Evolutionary conservation across 2,113 vertebrate genomes (phyloP), one percentile per base, ranked within the genome.

Genomic region (Ailurus styani): DNA sequence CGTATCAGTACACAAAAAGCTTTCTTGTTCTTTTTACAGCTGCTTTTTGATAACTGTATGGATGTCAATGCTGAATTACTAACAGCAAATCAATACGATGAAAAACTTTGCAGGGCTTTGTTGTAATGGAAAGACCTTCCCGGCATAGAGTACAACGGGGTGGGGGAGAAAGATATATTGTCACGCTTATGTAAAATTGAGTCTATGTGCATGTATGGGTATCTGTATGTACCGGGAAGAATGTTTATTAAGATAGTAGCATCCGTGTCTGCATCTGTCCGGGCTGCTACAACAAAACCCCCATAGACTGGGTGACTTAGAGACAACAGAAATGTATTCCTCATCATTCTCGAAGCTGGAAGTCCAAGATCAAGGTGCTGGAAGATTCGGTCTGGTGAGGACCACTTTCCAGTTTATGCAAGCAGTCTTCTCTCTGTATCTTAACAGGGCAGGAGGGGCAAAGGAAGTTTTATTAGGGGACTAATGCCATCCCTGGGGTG

Each of bases 31-130:
- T 85, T 82, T 62, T 25, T 42, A 42, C 14, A 88, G 70, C 70
- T 70, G 66, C 42, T 64, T 85, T 92, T 90, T 70, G 23, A 82
- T n/a, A 31, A 93, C 2, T 1, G 23, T 64, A 60, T 25, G 25
- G 54, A 62, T 70, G 89, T 93, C 89, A 8, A 1, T 77, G 57
- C 91, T 94, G 86, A 91, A 79, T 92, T 91, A 87, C 70, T 89
- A 47, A 78, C 68, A 12, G 64, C 34, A 64, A 88, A 54, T 78
- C 40, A 66, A 72, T 45, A 77, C 64, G 60, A 42, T 31, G 82
- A 78, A 47, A 70, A 81, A 47, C 31, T 82, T 95, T 83, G 47
- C 27, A 79, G 55, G 64, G 47, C 45, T 96, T 77, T 62, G 72
- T 34, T 60, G 52, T 50, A 17, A 84, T 21, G 54, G 42, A 60